phyloP scores from a whole-genome alignment of 2,888 invertebrate species.

The Drosophila setosimentum region DNA sequence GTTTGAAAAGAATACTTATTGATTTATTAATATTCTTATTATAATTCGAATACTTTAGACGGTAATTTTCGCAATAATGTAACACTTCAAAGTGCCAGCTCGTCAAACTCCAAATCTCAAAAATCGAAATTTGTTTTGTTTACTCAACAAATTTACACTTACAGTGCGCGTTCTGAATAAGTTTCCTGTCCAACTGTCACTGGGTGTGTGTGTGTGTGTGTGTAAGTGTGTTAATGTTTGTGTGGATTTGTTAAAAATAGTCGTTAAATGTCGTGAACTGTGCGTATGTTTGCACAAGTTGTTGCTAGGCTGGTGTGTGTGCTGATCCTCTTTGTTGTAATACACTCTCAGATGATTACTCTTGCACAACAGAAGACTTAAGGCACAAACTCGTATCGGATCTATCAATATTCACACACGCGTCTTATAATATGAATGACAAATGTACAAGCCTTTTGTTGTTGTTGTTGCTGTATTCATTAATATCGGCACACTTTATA shows the following conservation, averaged over 20 bases:
- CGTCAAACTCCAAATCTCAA: constrained; percentile 63
- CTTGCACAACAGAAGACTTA: constrained; percentile 76
- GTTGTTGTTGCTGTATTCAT: constrained; percentile 4
- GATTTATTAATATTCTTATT: constrained; percentile 42
- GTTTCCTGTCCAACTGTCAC: constrained; percentile 42
- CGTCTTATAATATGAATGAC: constrained; percentile 18
- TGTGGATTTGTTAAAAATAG: constrained; percentile 19
- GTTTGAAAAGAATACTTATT: constrained; percentile 52
- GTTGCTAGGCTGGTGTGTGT: constrained; percentile 10
- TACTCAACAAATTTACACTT: constrained; percentile 72
- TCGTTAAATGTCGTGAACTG: constrained; percentile 46
- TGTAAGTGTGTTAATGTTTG: constrained; percentile 2
- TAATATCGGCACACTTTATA: constrained; percentile 36
- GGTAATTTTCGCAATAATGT: constrained; percentile 56
- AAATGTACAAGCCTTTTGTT: constrained; percentile 25
- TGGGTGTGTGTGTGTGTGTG: constrained; percentile 9
- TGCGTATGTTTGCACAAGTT: constrained; percentile 53
- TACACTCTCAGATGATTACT: constrained; percentile 53
- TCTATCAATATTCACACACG: constrained; percentile 27
- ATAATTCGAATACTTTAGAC: constrained; percentile 28
- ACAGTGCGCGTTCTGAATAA: constrained; percentile 60
- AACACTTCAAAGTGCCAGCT: constrained; percentile 39
- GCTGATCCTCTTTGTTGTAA: constrained; percentile 33
- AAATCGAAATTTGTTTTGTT: constrained; percentile 47
- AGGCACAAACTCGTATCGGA: constrained; percentile 67